Base-by-base conservation (phyloP, 2,113 vertebrate genomes). In the Cavia porcellus region DNA sequence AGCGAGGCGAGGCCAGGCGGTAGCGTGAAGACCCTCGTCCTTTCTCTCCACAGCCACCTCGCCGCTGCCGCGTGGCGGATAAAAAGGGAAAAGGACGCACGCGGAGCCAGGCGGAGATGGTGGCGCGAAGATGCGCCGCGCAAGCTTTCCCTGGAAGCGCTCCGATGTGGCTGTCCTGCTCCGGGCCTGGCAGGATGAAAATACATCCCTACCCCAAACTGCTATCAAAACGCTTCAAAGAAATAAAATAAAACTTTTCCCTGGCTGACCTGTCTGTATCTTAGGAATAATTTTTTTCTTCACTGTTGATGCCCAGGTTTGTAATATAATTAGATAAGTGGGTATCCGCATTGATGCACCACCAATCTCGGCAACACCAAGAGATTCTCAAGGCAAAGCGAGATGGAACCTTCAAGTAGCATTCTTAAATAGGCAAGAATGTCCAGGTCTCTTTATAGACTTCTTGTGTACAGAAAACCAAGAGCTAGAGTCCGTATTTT, bases 1-100 rank as follows among this genome's bases (percentile, higher is more conserved):
- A 30, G 42, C 74, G 35, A 92, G 57, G 25, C 9, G 20, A 95
- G n/a, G 32, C 57, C 11, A 0, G 17, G 22, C 0, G 0, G 14
- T 0, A 0, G 19, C 28, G 0, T 0, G 19, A 42, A n/a, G 93
- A 87, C 89, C 91, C 97, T 74, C 68, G 20, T 30, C 62, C 62
- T 72, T 2, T 6, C n/a, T 80, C 86, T 47, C 59, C 20, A 2
- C 4, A 77, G 79, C 12, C 93, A 92, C 83, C 89, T 93, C 86
- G 3, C 90, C 80, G 84, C 96, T 85, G 90, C 96, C 24, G 79
- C 89, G 50, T 82, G 3, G 95, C 86, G 83, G 96, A 94, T 86
- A 19, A 3, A 84, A 81, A 89, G 38, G 62, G 89, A 89, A 96
- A 70, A 45, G 11, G 94, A 82, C n/a, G 9, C 2, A 42, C 5